Percentiles rank a stretch among this genome's conserved stretches.
Evolutionary conservation across 2,888 invertebrate species (phyloP).

Genomic region (Oxyscelio sp.): DNA sequence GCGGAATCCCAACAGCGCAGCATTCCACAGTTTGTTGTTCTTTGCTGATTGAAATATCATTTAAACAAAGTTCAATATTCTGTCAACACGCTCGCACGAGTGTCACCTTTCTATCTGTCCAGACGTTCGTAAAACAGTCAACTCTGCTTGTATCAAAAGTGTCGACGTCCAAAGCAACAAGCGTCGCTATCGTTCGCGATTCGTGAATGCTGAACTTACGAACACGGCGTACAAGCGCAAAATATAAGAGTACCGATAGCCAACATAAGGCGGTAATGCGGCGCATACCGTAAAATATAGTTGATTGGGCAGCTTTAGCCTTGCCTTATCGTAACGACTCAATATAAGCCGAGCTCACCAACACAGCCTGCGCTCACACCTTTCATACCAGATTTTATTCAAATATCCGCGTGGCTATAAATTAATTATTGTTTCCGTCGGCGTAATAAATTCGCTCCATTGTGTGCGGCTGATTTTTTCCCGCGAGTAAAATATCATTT

Average conservation of each 20-base stretch:
- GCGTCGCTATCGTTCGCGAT: constrained; percentile 42
- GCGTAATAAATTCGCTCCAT: constrained; percentile 52
- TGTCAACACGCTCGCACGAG: constrained; percentile 20
- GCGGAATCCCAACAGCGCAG: background rate
- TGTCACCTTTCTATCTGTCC: constrained; percentile 34
- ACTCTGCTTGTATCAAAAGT: constrained; percentile 44
- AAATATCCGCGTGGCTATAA: constrained; percentile 22
- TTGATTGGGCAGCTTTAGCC: constrained; percentile 80
- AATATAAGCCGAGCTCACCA: constrained; percentile 24
- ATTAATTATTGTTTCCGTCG: constrained; percentile 57
- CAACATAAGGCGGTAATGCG: constrained; percentile 81
- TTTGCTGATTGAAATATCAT: constrained; percentile 6
- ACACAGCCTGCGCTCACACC: constrained; percentile 12
- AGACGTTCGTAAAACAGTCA: constrained; percentile 47
- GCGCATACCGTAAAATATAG: constrained; percentile 79
- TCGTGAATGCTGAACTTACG: constrained; percentile 60
- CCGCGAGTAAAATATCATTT: background rate
- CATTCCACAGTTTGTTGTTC: background rate
- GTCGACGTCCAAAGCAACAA: constrained; percentile 44
- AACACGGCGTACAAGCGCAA: constrained; percentile 63
- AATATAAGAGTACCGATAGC: constrained; percentile 81
- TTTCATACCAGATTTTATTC: constrained; percentile 51
- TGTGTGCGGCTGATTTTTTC: constrained; percentile 37
- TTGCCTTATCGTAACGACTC: constrained; percentile 78
- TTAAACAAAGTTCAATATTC: constrained; percentile 25